Base-by-base conservation (phyloP, 2,888 invertebrate species). In the Noctua fimbriata region DNA sequence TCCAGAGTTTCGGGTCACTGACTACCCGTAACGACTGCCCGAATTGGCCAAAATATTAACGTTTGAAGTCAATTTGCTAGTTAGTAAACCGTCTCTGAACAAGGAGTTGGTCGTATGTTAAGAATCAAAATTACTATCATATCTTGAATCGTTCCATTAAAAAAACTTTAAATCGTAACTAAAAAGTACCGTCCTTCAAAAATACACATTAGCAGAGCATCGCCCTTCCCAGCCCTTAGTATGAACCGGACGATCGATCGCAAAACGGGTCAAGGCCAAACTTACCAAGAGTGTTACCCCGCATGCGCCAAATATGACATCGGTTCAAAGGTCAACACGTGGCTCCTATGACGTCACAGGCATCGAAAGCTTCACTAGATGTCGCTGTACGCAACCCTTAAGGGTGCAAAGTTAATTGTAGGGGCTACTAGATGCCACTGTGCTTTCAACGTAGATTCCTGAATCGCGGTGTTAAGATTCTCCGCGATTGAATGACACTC, bases 391-490 rank as follows among this genome's bases (percentile, higher is more conserved):
- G 18, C 24, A 16, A 41, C 55, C 21, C 36, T n/a, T 5, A 65
- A 47, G 21, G 41, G 66, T 6, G 10, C 10, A 24, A 28, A 55
- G 36, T 32, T 79, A 3, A 0, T 21, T 36, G 4, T 49, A 69
- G 24, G 28, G 16, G 21, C 14, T 41, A 71, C 83, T 85, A 88
- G 88, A 86, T 87, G 88, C 63, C 85, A 70, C 81, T 83, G 1
- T 72, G 24, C 66, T 6, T 24, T 73, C 47, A 73, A 77, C 69
- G 49, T 70, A 73, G 70, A 58, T 80, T 84, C 36, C 58, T 86
- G 73, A 69, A 81, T 69, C 69, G 12, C 24, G 36, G 65, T 36
- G 65, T 36, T 65, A n/a, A 58, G 58, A 58, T 58, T n/a, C 65
- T 21, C 80, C 28, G 67, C 44, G 60, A 41, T 12, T n/a, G 32